A percentile compares a stretch with the other conserved stretches of the same genome.
Evolutionary conservation across 2,113 vertebrate species (phyloP).

Genomic region (Phyllostomus hastatus): DNA sequence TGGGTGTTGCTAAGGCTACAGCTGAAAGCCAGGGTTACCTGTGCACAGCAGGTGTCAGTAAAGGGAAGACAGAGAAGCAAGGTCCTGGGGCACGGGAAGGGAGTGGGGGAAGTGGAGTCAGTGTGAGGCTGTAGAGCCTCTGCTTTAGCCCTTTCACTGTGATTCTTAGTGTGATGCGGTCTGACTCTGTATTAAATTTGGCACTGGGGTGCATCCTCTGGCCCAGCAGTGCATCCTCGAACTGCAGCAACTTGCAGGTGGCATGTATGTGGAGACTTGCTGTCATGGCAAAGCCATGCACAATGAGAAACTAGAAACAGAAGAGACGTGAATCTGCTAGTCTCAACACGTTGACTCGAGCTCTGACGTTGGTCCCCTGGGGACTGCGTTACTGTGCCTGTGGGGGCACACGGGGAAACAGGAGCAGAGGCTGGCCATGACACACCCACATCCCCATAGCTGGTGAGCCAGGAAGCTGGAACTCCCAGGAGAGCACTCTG

Average conservation of each 20-base stretch:
- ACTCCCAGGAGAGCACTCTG: neutral
- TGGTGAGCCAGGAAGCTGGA: neutral
- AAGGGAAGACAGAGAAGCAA: neutral
- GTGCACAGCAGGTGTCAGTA: neutral
- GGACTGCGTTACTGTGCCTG: neutral
- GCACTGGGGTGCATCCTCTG: neutral
- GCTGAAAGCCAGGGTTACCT: neutral
- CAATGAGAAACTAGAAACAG: neutral
- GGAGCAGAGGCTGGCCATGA: neutral
- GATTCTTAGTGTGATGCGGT: neutral
- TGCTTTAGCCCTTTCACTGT: neutral
- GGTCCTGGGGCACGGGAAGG: neutral
- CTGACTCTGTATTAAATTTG: neutral
- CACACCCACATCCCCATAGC: neutral
- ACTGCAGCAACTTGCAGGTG: neutral
- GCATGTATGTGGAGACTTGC: neutral
- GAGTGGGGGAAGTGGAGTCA: neutral
- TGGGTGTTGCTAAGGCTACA: neutral
- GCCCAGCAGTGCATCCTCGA: neutral
- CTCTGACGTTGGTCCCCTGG: neutral
- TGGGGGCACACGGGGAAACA: neutral
- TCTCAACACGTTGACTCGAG: neutral
- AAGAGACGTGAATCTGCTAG: neutral
- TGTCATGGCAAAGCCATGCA: neutral
- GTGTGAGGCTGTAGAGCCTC: neutral